Evolutionary conservation across 2,113 vertebrate species (phyloP).

Genomic region (Tetraodon nigroviridis): DNA sequence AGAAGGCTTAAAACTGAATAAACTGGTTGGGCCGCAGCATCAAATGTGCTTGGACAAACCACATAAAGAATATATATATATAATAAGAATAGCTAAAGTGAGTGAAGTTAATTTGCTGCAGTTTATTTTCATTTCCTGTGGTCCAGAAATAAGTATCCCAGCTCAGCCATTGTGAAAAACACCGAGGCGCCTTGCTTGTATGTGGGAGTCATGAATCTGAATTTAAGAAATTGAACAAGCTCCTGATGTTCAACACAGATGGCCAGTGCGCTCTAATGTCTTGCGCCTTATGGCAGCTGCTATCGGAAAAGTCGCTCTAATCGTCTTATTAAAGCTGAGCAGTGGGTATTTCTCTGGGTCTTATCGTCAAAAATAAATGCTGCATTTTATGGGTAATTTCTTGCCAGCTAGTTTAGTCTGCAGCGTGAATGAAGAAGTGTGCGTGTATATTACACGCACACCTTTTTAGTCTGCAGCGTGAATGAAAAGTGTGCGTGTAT

Average conservation of each 20-base stretch:
- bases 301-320: constrained; percentile 17
- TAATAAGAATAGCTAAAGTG: too few species aligned
- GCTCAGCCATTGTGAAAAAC: too few species aligned
- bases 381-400: constrained; percentile 23
- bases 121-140: too few species aligned
- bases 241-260: constrained; percentile 27
- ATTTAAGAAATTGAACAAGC: background rate
- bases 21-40: too few species aligned
- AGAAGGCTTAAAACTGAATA: too few species aligned
- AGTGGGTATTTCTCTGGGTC: constrained; percentile 29
- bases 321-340: constrained; percentile 39
- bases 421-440: background rate
- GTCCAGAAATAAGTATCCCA: too few species aligned
- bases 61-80: too few species aligned
- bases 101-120: too few species aligned
- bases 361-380: constrained; percentile 8
- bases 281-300: constrained; percentile 29
- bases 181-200: background rate
- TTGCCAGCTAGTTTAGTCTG: background rate
- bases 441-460: constrained; percentile 4
- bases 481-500: background rate
- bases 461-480: background rate
- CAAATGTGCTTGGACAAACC: too few species aligned
- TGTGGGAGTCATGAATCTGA: constrained; percentile 7
- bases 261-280: constrained; percentile 20